Conservation (phyloP, 2,797 vertebrate genomes). For the Podarcis lilfordi region DNA sequence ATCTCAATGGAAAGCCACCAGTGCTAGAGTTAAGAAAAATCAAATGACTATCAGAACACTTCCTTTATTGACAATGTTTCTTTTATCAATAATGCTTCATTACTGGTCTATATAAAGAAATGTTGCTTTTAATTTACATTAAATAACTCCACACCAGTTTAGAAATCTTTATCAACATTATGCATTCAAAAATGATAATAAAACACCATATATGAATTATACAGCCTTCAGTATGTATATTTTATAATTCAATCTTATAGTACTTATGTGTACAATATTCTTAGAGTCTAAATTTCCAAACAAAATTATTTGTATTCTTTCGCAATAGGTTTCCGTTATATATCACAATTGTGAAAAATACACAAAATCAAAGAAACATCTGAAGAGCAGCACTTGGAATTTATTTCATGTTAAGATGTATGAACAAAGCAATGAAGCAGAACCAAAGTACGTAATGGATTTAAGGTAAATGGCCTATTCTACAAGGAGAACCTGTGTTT, state of each 20-base stretch:
- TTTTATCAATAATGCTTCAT: slow-evolving; percentile 29
- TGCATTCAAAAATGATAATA: slow-evolving; percentile 25
- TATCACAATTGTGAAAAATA: slow-evolving; percentile 54
- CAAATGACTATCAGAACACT: slow-evolving; percentile 36
- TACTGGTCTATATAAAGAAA: slow-evolving; percentile 28
- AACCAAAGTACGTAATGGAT: slow-evolving; percentile 80
- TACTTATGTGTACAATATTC: slow-evolving; percentile 19
- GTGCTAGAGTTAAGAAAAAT: slow-evolving; percentile 45
- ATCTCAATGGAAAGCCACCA: slow-evolving; percentile 55
- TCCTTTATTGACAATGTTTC: slow-evolving; percentile 13
- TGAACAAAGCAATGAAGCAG: slow-evolving; percentile 82
- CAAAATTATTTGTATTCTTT: slow-evolving; percentile 49
- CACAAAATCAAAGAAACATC: slow-evolving; percentile 69
- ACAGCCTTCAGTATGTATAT: slow-evolving; percentile 25
- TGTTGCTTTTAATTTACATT: slow-evolving; percentile 37
- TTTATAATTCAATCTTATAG: slow-evolving; percentile 9
- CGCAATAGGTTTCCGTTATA: slow-evolving; percentile 52
- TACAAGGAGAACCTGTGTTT: slow-evolving; percentile 69
- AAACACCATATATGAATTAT: slow-evolving; percentile 39
- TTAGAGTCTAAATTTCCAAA: slow-evolving; percentile 4
- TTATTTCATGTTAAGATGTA: slow-evolving; percentile 74
- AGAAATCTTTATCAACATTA: slow-evolving; percentile 30
- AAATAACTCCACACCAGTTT: slow-evolving; percentile 25
- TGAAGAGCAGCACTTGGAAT: slow-evolving; percentile 72
- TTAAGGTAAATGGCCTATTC: slow-evolving; percentile 81